A percentile compares a stretch with the other conserved stretches of the same genome.
These are phyloP conservation scores for Lynx canadensis DNA, from an alignment of 2,113 vertebrate genomes.

Conservation along the genomic window DNA sequence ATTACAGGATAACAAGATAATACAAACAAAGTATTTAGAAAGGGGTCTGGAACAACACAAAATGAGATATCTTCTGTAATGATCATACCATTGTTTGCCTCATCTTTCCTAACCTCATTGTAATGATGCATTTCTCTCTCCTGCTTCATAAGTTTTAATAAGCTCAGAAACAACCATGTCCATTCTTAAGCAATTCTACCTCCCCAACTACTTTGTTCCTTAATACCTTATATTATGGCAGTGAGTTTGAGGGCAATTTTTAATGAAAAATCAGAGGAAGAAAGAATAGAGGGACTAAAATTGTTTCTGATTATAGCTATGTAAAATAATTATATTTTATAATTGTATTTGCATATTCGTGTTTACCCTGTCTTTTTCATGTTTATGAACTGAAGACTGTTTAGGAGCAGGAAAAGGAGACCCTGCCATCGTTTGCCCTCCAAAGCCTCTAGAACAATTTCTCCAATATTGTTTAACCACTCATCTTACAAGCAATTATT, in stretches of 20 bases:
- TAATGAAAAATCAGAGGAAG: neutral
- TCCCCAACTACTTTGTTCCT: neutral
- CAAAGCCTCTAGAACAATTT: neutral
- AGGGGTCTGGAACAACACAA: neutral
- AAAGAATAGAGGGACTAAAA: neutral
- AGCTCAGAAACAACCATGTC: neutral
- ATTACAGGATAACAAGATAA: neutral
- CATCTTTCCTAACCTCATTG: neutral
- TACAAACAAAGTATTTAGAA: neutral
- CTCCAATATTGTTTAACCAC: neutral
- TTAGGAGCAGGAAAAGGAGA: neutral
- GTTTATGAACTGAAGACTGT: neutral
- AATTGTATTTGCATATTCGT: neutral
- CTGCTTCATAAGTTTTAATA: neutral
- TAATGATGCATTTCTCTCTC: neutral
- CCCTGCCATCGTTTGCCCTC: neutral
- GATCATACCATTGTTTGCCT: neutral
- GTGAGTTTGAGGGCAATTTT: neutral
- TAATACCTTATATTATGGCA: neutral
- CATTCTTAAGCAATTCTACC: neutral
- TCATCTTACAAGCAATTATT: constrained; percentile 33
- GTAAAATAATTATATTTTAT: neutral
- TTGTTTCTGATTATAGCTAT: neutral
- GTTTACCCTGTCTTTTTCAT: neutral
- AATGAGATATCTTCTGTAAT: neutral